Evolutionary conservation across 2,888 invertebrate genomes (phyloP), one percentile per base, ranked within the genome.

Genomic region (Pollenia griseotomentosa): DNA sequence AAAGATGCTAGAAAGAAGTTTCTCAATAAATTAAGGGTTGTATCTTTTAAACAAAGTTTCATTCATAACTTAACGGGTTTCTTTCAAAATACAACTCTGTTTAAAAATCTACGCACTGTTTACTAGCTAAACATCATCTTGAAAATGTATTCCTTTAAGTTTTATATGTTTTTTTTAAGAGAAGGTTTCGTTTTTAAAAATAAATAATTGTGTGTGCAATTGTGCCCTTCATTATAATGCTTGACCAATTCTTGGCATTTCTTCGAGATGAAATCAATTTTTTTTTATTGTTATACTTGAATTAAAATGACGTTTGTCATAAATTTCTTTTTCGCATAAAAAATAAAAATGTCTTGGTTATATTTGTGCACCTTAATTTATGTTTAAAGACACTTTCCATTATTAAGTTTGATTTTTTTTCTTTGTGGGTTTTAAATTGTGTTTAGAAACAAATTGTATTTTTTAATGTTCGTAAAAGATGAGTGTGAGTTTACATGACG

Each of bases 371-470:
- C 42, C 11, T 65, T 77, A 12, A 46, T 55, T 65, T 77, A 46
- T 57, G 14, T 57, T 57, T 59, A 68, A 40, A 57, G 14, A 63
- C 61, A 80, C 70, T 80, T 80, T 80, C 53, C 53, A 63, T 80
- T 73, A 59, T 46, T 74, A 16, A 33, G 6, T 40, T 71, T 42
- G 57, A 12, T 68, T 59, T 42, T 23, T 19, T 51, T 48, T 8
- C 9, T 48, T 11, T 46, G 12, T 3, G 19, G 12, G 8, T 11
- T 19, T 44, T 12, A n/a, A 12, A 46, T 16, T 46, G 19, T 11
- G 7, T 19, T 33, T 66, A 46, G 51, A 48, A 48, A 51, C 19
- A 40, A 68, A 19, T 68, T 57, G 7, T 79, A 42, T 79, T 51
- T 66, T 68, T 14, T 48, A 59, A 51, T 79, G 51, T 42, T 44